Evolutionary conservation across 2,113 vertebrate species (phyloP).

Genomic region (Cyprinodon brontotheroides): DNA sequence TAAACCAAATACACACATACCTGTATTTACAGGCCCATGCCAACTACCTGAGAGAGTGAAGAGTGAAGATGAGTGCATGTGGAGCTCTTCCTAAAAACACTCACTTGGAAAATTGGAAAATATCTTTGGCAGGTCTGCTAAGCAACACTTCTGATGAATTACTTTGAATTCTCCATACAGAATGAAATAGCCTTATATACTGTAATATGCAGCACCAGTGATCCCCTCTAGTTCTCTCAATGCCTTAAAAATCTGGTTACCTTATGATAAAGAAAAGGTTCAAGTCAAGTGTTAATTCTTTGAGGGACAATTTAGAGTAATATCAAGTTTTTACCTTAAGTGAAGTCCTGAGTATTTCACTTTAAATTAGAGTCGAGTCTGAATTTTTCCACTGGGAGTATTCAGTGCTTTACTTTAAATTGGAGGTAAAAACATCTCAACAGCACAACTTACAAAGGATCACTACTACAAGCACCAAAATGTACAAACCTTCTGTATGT

Average conservation of each 20-base stretch:
- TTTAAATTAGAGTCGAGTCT: background rate
- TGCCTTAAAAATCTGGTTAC: slow-evolving; percentile 16
- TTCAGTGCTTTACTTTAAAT: background rate
- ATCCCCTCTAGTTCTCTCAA: background rate
- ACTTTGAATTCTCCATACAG: slow-evolving; percentile 41
- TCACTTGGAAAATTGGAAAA: slow-evolving; percentile 65
- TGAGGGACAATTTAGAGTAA: background rate
- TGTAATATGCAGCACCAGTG: background rate
- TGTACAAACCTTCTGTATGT: no score
- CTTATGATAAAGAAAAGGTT: background rate
- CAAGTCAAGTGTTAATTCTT: no score
- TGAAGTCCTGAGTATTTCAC: background rate
- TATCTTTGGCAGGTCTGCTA: slow-evolving; percentile 42
- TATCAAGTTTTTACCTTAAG: no score
- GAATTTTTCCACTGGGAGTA: no score
- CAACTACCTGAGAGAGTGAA: slow-evolving; percentile 59
- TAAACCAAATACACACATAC: slow-evolving; percentile 3
- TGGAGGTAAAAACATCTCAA: no score
- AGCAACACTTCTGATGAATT: slow-evolving; percentile 37
- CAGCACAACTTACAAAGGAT: no score
- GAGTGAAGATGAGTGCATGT: slow-evolving; percentile 56
- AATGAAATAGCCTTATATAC: slow-evolving; percentile 12
- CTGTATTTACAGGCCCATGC: slow-evolving; percentile 30
- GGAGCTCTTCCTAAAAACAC: slow-evolving; percentile 53
- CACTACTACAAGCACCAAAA: no score